Percentiles rank a stretch among this genome's conserved stretches.
phyloP scores from a whole-genome alignment of 2,888 invertebrate species.

The Trisateles emortualis region DNA sequence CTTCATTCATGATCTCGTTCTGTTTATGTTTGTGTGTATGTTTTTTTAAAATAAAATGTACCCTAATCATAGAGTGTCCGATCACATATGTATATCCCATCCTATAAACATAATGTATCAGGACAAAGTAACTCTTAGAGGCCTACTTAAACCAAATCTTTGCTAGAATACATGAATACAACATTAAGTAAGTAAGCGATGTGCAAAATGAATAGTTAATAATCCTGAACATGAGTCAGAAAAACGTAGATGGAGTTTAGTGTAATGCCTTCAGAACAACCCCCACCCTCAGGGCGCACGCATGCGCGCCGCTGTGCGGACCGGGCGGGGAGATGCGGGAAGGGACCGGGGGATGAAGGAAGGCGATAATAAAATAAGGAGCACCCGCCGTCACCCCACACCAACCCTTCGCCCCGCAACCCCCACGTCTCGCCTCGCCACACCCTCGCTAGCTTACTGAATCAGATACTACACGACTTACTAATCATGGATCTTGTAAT shows the following conservation, averaged over 20 bases:
- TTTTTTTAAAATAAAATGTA: too few species aligned
- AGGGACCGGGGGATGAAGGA: conserved; percentile 50
- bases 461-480: conserved; percentile 49
- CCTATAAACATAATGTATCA: not conserved
- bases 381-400: conserved; percentile 46
- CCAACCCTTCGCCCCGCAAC: conserved; percentile 21
- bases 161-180: conserved; percentile 3
- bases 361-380: conserved; percentile 70
- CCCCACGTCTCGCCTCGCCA: conserved; percentile 23
- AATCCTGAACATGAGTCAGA: conserved; percentile 44
- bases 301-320: conserved; percentile 18
- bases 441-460: conserved; percentile 41
- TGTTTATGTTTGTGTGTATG: too few species aligned
- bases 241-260: conserved; percentile 43
- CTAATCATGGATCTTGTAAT: conserved; percentile 51
- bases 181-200: conserved; percentile 8
- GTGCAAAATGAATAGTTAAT: conserved; percentile 46
- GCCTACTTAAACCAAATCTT: conserved; percentile 3
- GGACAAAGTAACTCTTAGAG: not conserved
- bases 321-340: conserved; percentile 19
- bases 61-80: too few species aligned
- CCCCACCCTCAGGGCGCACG: conserved; percentile 35
- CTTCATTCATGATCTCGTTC: too few species aligned
- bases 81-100: too few species aligned
- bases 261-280: conserved; percentile 31